Evolutionary conservation across 2,888 invertebrate species (phyloP), one percentile per base, ranked within the genome.

Genomic region (Nomada ruficornis): DNA sequence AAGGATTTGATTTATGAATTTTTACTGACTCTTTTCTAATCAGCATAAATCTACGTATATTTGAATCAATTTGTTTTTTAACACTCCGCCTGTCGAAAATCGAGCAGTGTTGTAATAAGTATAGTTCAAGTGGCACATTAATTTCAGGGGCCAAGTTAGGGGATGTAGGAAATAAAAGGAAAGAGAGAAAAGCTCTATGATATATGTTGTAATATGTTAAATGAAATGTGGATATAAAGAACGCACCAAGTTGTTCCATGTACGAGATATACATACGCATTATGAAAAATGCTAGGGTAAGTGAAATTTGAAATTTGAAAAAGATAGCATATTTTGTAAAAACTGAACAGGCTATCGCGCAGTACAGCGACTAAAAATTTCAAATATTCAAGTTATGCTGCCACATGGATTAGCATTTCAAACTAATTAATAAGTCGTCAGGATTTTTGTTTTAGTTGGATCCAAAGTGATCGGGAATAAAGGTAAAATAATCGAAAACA

Each of bases 101-200:
- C 52, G 29, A 60, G 23, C 54, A 44, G 52, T 60, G 54, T 62
- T 67, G 74, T 74, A 60, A 74, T 44, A 67, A 54, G 62, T 20
- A 60, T 67, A 67, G 67, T 78, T 55, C 55, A 23, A 23, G 29
- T 52, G 74, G 74, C 42, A 26, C 55, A 23, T 71, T 29, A 44
- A 44, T 78, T 55, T 47, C 60, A 74, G 77, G 77, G 77, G 74
- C 77, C 77, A 78, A 78, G 36, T 44, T 60, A 52, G 44, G n/a
- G 20, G 47, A 18, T 52, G 52, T 70, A 54, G 18, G 4, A 52
- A 15, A 50, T 47, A 15, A 3, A 36, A 20, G 1, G 9, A 44
- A 36, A 1, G 7, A 11, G 13, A 13, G 26, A 18, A 15, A n/a
- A n/a, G 52, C n/a, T 20, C 36, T 36, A 36, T 36, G 36, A 36